phyloP scores from a whole-genome alignment of 1,140 invertebrate genomes.

The Aphis craccivora region DNA sequence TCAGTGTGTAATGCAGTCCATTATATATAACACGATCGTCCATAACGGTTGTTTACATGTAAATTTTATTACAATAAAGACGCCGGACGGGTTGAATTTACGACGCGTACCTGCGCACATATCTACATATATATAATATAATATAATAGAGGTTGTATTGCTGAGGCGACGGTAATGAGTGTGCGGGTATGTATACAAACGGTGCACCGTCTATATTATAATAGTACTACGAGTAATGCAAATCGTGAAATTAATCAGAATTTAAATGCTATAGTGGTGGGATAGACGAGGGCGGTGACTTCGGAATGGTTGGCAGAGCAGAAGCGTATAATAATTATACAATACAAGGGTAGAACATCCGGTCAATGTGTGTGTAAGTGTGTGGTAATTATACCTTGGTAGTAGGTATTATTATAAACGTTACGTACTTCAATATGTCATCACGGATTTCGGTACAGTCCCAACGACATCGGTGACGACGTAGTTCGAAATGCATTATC shows the following conservation, averaged over 20 bases:
- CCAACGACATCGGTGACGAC: background rate
- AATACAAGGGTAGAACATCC: background rate
- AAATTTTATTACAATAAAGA: conserved; percentile 18
- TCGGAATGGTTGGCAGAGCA: background rate
- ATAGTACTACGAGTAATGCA: background rate
- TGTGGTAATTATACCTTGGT: background rate
- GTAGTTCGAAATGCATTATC: background rate
- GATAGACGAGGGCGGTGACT: background rate
- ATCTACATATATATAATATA: background rate
- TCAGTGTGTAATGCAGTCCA: background rate
- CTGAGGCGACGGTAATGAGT: background rate
- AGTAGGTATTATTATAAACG: background rate
- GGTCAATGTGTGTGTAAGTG: no score
- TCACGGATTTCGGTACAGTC: background rate
- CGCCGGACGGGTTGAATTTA: background rate
- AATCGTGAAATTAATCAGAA: conserved; percentile 27
- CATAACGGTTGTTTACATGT: background rate
- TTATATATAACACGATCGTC: background rate
- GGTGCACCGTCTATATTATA: background rate
- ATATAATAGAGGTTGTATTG: background rate
- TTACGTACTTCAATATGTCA: background rate
- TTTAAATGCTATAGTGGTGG: background rate
- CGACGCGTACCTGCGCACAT: background rate
- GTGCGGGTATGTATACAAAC: background rate
- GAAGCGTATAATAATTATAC: background rate